These are phyloP conservation scores for Dyspetes luteomarginatus DNA, from an alignment of 2,888 invertebrate species.

Conservation along the genomic window DNA sequence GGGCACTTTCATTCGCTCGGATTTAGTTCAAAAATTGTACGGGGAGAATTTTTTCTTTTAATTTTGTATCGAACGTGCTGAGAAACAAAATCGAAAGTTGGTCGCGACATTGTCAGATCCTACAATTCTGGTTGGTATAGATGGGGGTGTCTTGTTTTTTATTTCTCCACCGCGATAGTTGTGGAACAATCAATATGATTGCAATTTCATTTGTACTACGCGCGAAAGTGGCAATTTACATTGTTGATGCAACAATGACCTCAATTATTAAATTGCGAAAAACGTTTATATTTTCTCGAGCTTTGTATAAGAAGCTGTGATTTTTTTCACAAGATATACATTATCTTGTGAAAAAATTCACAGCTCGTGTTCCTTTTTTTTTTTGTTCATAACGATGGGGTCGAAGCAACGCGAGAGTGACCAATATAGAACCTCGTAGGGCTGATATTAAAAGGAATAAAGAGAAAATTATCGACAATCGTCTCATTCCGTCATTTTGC, in stretches of 20 bases:
- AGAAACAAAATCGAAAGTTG: slow-evolving; percentile 1
- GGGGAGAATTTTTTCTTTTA: not conserved
- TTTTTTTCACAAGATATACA: slow-evolving; percentile 30
- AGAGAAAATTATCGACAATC: slow-evolving; percentile 4
- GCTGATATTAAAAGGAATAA: not conserved
- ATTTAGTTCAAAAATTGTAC: slow-evolving; percentile 16
- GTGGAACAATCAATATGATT: slow-evolving; percentile 80
- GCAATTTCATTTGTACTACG: slow-evolving; percentile 70
- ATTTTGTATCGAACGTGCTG: not conserved
- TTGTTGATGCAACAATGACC: slow-evolving; percentile 79
- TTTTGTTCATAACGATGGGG: slow-evolving; percentile 2
- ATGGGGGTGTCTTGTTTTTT: not conserved
- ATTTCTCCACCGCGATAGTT: slow-evolving; percentile 71
- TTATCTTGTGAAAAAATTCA: slow-evolving; percentile 38
- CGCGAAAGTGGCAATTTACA: slow-evolving; percentile 64
- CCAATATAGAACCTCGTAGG: not conserved
- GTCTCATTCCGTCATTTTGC: slow-evolving; percentile 12
- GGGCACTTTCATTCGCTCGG: not conserved
- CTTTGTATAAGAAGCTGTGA: too few species aligned
- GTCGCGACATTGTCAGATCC: not conserved
- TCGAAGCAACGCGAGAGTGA: not conserved
- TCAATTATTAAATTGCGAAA: slow-evolving; percentile 66
- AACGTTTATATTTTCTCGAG: not conserved
- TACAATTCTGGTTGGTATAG: not conserved
- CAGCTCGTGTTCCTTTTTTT: slow-evolving; percentile 26